Base-by-base conservation (phyloP, 2,113 vertebrate genomes). In the Pachyramphus minor region DNA sequence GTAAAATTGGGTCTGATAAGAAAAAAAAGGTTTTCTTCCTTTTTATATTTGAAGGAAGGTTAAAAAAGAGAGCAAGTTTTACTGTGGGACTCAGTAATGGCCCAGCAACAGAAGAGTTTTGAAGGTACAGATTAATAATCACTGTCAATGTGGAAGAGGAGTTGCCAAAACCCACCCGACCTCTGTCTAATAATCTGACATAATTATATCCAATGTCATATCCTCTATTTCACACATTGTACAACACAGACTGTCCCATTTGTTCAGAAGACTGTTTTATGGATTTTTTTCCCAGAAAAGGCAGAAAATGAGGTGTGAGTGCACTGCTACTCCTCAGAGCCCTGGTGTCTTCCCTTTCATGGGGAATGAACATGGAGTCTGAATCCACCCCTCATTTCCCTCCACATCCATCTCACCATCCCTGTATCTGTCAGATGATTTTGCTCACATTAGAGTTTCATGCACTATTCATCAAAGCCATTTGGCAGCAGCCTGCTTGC, bases 151-250 rank as follows among this genome's bases (percentile, higher is more conserved):
- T 33, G 13, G n/a, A n/a, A 84, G 78, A 90, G 7, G 20, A 75
- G 9, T 67, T 47, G 14, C 6, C 16, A 47, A 87, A 72, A 63
- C 20, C 47, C 35, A 6, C 6, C 24, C 56, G 84, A 53, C 12
- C 31, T 55, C n/a, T 66, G 4, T 24, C 24, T 62, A 11, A 62
- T 23, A 24, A n/a, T 27, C 60, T 67, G 47, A 63, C 10, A 47
- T 3, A 33, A 33, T 62, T 58, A 23, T 16, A 22, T 49, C 39
- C 14, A 19, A 1, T 2, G 4, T 22, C 41, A 17, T 19, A 15
- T 16, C 12, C 35, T 16, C 8, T 59, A 6, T 39, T 35, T 27
- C 31, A 28, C 0, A 0, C 5, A 0, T 21, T 75, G 50, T 44
- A 18, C 9, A 69, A 42, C 25, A 39, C 2, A 42, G 12, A 1